Base-by-base conservation (phyloP, 2,113 vertebrate species). In the Macaca nemestrina region DNA sequence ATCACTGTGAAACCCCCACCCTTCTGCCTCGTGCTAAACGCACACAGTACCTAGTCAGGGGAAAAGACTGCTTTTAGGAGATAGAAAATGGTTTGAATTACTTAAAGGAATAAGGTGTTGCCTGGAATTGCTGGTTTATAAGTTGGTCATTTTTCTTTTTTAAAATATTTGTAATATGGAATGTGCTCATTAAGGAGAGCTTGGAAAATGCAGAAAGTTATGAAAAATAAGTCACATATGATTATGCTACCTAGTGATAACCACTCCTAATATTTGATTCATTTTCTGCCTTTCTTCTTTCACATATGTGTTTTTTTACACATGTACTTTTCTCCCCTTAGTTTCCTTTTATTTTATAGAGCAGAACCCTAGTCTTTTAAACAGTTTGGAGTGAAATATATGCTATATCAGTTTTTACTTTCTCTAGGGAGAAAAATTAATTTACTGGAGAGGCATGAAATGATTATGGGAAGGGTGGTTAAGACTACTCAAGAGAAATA, bases 121-220 rank as follows among this genome's bases (percentile, higher is more conserved):
- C 55, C 50, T 84, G 27, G 22, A 27, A 91, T 52, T 90, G 92
- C 70, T 52, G n/a, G 20, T 50, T 90, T 85, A 50, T 16, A 90
- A 48, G n/a, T 68, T 35, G 59, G 40, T 75, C 5, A 2, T 76
- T 94, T 79, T 43, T 32, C 30, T 73, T 90, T 75, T 94, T 87
- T 76, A 78, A 96, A 88, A 84, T 80, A 52, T 80, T 76, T 40
- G 30, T 72, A 59, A 90, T 43, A 72, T 40, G 17, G 38, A 87
- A 67, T n/a, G 8, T 6, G 30, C 3, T 88, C 5, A 50, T 68
- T 88, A 95, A 88, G 8, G 12, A 92, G 70, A 93, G 86, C 61
- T 38, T 75, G 40, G 55, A 91, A 97, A 87, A 94, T 92, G 6
- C 11, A 93, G 22, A 7, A 92, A 94, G 78, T 67, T 48, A 55